Evolutionary conservation across 1,140 invertebrate genomes (phyloP).

Genomic region (silkworm (Bombyx mori)): DNA sequence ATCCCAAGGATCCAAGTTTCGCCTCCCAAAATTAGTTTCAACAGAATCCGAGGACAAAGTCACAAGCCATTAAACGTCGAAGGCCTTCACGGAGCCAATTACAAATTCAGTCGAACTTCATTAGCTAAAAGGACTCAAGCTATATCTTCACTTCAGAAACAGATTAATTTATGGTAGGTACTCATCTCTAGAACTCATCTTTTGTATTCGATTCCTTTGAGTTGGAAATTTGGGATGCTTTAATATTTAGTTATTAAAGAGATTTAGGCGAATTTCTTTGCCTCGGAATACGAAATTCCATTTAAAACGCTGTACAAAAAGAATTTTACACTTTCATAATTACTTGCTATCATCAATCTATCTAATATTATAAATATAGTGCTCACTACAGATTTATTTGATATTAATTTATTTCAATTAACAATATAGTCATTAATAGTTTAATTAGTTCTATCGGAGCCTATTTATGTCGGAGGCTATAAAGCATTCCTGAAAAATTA

Average conservation of each 20-base stretch:
- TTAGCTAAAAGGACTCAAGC: slow-evolving; percentile 5
- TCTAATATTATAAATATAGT: too few relatives aligned
- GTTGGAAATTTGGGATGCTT: neutral
- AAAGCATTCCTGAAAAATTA: too few relatives aligned
- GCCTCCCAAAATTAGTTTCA: slow-evolving; percentile 14
- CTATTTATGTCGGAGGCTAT: too few relatives aligned
- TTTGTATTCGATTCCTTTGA: too few relatives aligned
- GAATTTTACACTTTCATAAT: too few relatives aligned
- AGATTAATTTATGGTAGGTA: neutral
- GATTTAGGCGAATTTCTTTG: neutral
- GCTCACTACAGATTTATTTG: too few relatives aligned
- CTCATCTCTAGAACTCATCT: too few relatives aligned
- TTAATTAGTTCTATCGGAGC: too few relatives aligned
- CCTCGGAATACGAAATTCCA: neutral
- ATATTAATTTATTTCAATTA: too few relatives aligned
- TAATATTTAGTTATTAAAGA: slow-evolving; percentile 1
- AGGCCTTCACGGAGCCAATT: slow-evolving; percentile 21
- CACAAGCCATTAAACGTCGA: slow-evolving; percentile 23
- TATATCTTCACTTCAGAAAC: neutral
- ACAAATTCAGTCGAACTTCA: slow-evolving; percentile 20
- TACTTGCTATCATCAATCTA: too few relatives aligned
- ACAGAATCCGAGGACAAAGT: slow-evolving; percentile 21
- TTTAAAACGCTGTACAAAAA: neutral
- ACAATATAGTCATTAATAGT: too few relatives aligned
- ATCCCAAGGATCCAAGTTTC: slow-evolving; percentile 11